Conservation (phyloP, 2,888 invertebrate genomes). For the Heliconius cydno region DNA sequence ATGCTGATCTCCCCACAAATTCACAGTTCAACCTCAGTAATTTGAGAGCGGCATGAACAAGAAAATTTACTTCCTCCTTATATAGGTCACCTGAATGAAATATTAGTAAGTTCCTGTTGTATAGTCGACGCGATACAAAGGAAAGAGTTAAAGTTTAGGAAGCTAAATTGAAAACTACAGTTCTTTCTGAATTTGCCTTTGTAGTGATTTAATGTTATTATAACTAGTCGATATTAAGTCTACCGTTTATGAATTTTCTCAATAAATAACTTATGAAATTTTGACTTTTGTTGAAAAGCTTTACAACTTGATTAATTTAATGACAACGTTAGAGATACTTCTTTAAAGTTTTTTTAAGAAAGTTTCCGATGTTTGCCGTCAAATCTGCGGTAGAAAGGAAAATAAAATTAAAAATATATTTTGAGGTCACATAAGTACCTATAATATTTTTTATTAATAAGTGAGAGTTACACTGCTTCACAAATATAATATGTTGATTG, state of each 20-base stretch:
- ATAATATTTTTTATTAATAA: too few relatives aligned
- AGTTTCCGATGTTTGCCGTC: too few relatives aligned
- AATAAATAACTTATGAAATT: too few relatives aligned
- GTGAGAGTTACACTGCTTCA: too few relatives aligned
- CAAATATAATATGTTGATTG: too few relatives aligned
- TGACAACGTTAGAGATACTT: too few relatives aligned
- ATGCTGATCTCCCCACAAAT: background rate
- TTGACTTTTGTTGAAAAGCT: too few relatives aligned
- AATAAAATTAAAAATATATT: too few relatives aligned
- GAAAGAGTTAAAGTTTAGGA: constrained; percentile 13
- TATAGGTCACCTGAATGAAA: constrained; percentile 45
- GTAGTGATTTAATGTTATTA: background rate
- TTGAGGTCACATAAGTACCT: too few relatives aligned
- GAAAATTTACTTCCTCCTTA: constrained; percentile 42
- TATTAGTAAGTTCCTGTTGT: constrained; percentile 33
- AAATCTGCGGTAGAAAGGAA: too few relatives aligned
- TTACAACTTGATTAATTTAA: too few relatives aligned
- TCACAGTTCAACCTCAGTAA: constrained; percentile 24
- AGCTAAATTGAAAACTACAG: constrained; percentile 6
- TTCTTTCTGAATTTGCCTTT: constrained; percentile 5
- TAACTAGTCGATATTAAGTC: background rate
- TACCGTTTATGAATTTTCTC: background rate
- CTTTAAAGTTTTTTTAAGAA: too few relatives aligned
- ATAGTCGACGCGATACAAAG: constrained; percentile 33
- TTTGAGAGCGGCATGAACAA: constrained; percentile 35